Evolutionary conservation across 2,888 invertebrate genomes (phyloP).

Genomic region (Mythimna loreyi): DNA sequence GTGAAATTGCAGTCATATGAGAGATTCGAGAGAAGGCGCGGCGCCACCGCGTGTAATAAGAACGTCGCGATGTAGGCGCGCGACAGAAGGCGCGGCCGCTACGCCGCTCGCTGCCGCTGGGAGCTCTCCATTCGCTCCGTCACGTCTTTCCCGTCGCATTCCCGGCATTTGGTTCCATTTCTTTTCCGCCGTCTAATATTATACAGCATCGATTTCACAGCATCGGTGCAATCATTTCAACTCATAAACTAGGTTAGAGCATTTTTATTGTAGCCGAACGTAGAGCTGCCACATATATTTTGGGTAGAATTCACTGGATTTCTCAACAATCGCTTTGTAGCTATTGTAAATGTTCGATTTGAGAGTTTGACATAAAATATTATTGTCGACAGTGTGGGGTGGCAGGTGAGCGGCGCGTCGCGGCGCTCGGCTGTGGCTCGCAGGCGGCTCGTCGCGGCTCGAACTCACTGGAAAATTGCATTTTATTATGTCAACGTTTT

Average conservation of each 20-base stretch:
- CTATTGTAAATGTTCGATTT: constrained; percentile 9
- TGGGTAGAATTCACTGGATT: constrained; percentile 24
- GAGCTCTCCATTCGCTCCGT: too few species aligned
- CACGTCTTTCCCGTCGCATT: background rate
- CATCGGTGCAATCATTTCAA: constrained; percentile 31
- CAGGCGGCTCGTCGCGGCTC: constrained; percentile 34
- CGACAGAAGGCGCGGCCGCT: constrained; percentile 7
- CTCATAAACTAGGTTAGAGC: constrained; percentile 47
- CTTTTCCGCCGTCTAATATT: constrained; percentile 32
- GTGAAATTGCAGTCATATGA: constrained; percentile 30
- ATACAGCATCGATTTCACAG: constrained; percentile 36
- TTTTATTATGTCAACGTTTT: constrained; percentile 70
- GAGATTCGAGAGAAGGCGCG: constrained; percentile 12
- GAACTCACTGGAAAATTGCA: constrained; percentile 71
- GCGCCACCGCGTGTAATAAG: constrained; percentile 1
- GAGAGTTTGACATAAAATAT: constrained; percentile 19
- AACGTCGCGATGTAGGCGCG: background rate
- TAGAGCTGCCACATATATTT: constrained; percentile 39
- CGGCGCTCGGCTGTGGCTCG: constrained; percentile 9
- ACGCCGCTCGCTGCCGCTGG: background rate
- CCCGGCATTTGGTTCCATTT: constrained; percentile 28
- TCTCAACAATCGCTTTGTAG: constrained; percentile 25
- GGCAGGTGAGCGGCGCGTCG: background rate
- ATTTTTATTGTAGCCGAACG: constrained; percentile 39
- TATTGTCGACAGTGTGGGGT: background rate